Evolutionary conservation across 2,113 vertebrate genomes (phyloP).

Genomic region (Equus quagga): DNA sequence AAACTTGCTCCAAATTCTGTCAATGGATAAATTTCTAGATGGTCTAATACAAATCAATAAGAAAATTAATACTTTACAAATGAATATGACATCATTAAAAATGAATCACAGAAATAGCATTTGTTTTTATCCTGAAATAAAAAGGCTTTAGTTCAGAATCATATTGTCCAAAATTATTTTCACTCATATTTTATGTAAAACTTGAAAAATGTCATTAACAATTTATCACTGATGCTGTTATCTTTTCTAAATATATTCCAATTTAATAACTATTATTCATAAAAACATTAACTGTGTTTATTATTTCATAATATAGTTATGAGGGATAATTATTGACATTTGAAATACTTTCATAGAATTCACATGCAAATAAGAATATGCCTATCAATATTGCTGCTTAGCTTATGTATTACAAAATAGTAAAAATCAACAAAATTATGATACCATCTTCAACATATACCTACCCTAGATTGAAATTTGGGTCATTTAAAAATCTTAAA

Average conservation of each 20-base stretch:
- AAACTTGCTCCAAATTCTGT: neutral
- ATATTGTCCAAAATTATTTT: conserved; percentile 1
- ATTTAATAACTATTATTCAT: neutral
- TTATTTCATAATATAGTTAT: neutral
- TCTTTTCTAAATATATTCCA: conserved; percentile 16
- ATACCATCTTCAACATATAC: neutral
- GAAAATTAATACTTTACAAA: neutral
- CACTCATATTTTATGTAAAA: neutral
- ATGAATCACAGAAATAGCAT: neutral
- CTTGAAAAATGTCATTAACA: neutral
- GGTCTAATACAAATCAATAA: neutral
- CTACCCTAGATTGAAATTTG: neutral
- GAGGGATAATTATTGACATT: neutral
- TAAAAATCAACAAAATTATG: neutral
- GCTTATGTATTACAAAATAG: neutral
- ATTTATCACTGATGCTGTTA: neutral
- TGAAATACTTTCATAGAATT: neutral
- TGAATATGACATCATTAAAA: neutral
- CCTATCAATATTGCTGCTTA: neutral
- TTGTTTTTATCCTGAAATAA: conserved; percentile 20
- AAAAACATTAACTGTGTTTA: neutral
- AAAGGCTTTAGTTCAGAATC: neutral
- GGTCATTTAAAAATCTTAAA: neutral
- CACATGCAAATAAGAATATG: neutral
- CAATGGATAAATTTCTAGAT: neutral